These are phyloP conservation scores for Oreochromis grahami DNA, from an alignment of 2,797 vertebrate genomes.

Conservation along the genomic window DNA sequence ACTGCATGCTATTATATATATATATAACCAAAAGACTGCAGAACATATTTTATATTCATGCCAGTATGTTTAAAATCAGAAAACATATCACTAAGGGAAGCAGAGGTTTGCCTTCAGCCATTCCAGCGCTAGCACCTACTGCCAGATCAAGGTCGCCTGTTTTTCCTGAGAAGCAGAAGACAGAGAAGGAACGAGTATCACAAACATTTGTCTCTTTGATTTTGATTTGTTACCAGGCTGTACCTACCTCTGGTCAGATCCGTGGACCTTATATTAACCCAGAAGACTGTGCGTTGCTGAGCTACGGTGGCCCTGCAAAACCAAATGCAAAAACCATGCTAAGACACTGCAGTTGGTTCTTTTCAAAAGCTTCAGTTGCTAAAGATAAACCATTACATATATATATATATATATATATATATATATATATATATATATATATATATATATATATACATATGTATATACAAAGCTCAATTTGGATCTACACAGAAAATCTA, in stretches of 20 bases:
- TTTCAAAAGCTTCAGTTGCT: not conserved
- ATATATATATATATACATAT: too few relatives aligned
- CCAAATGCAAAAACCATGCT: not conserved
- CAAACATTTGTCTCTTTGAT: not conserved
- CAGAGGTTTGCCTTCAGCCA: not conserved
- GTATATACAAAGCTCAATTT: not conserved
- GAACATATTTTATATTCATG: not conserved
- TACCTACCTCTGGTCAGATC: constrained; percentile 52
- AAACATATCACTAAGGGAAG: constrained; percentile 13
- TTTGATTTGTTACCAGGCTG: not conserved
- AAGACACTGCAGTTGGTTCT: not conserved
- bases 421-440: too few relatives aligned
- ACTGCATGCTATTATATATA: not conserved
- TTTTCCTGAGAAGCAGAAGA: not conserved
- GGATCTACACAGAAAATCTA: not conserved
- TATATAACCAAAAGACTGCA: not conserved
- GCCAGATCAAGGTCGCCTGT: not conserved
- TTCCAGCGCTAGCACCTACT: not conserved
- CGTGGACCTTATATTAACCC: constrained; percentile 67
- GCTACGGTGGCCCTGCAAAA: constrained; percentile 69
- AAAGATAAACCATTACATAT: not conserved
- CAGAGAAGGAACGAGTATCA: not conserved
- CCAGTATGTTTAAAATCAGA: constrained; percentile 16
- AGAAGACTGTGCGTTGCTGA: constrained; percentile 57
- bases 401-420: too few relatives aligned